Evolutionary conservation across 2,888 invertebrate species (phyloP).

Genomic region (Neocrepidodera transversa): DNA sequence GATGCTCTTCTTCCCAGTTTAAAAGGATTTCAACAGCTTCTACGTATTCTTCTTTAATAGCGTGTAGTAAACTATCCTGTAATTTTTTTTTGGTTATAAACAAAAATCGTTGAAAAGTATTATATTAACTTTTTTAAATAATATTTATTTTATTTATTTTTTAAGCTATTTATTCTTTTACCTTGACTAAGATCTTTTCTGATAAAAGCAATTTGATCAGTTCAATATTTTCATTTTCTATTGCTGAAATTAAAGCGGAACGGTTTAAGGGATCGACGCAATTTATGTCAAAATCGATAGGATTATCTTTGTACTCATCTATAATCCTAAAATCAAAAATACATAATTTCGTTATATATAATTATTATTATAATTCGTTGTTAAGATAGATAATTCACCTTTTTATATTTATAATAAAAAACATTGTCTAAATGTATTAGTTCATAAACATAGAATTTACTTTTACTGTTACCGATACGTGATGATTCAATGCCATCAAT

Average conservation of each 20-base stretch:
- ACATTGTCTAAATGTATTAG: no score
- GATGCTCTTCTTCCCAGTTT: conserved; percentile 86
- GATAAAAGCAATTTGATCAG: conserved; percentile 84
- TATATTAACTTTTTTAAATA: no score
- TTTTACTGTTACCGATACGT: no score
- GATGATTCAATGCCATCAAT: no score
- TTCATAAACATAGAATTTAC: no score
- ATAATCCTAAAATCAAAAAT: conserved; percentile 74
- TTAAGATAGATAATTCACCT: no score
- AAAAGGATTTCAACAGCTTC: conserved; percentile 95
- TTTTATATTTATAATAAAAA: no score
- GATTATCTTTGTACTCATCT: conserved; percentile 69
- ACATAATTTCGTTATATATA: not conserved
- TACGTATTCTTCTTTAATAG: conserved; percentile 97
- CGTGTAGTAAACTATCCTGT: conserved; percentile 89
- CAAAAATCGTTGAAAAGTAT: no score
- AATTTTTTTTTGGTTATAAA: not conserved
- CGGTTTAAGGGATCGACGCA: conserved; percentile 95
- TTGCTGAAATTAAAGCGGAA: conserved; percentile 91
- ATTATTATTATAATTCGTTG: not conserved
- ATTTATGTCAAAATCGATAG: conserved; percentile 85
- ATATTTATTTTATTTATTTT: no score
- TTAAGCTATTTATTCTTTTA: conserved; percentile 52
- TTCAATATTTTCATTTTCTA: conserved; percentile 97
- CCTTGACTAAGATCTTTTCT: conserved; percentile 84